These are phyloP conservation scores for Austrofundulus limnaeus DNA, from an alignment of 2,113 vertebrate species.

Conservation along the genomic window DNA sequence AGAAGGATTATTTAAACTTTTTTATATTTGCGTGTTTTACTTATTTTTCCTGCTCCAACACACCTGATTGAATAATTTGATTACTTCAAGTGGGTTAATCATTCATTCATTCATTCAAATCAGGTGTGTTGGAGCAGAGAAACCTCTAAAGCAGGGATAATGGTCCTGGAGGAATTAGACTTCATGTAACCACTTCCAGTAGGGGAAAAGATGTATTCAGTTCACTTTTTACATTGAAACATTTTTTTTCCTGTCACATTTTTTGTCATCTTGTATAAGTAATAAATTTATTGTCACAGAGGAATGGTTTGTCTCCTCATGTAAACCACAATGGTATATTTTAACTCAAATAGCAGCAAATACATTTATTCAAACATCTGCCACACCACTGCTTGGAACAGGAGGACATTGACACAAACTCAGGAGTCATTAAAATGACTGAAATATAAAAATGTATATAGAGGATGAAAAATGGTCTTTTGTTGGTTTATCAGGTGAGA, in stretches of 20 bases:
- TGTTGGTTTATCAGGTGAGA: too few relatives aligned
- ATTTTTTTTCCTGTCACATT: conserved; percentile 37
- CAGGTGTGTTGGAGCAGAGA: too few relatives aligned
- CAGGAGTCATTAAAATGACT: conserved; percentile 71
- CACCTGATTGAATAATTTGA: too few relatives aligned
- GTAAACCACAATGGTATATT: conserved; percentile 59
- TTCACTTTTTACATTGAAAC: not conserved
- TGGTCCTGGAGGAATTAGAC: too few relatives aligned
- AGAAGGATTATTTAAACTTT: not conserved
- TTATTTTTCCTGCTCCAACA: too few relatives aligned
- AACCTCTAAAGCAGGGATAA: too few relatives aligned
- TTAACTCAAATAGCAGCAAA: conserved; percentile 63
- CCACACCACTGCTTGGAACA: conserved; percentile 41
- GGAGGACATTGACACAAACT: conserved; percentile 56
- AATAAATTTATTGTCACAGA: conserved; percentile 42
- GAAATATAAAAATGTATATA: conserved; percentile 53
- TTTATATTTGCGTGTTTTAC: too few relatives aligned
- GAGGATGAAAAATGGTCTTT: conserved; percentile 53
- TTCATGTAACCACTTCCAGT: too few relatives aligned
- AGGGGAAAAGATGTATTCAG: too few relatives aligned
- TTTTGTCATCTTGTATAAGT: conserved; percentile 22
- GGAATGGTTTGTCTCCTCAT: conserved; percentile 52
- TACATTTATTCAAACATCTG: conserved; percentile 57
- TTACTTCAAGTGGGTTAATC: too few relatives aligned
- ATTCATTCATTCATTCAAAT: too few relatives aligned